Evolutionary conservation across 2,888 invertebrate genomes (phyloP).

Genomic region (Trachelus tabidus): DNA sequence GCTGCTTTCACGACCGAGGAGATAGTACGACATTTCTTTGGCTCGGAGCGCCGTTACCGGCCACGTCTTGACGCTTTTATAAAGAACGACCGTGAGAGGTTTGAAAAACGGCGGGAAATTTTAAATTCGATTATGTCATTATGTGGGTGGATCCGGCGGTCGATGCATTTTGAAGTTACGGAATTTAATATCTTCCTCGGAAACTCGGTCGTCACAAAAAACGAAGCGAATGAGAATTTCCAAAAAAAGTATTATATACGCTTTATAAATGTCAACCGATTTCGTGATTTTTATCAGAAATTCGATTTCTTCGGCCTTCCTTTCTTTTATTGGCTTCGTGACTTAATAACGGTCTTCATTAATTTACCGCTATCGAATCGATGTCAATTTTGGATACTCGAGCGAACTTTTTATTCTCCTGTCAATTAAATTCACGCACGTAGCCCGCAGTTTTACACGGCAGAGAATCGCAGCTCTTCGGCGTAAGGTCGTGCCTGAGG

Average conservation of each 20-base stretch:
- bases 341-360: background rate
- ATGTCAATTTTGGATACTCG: background rate
- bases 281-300: too few species aligned
- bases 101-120: background rate
- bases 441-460: background rate
- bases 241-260: background rate
- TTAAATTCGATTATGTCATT: background rate
- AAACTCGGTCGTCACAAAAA: background rate
- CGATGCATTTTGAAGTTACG: background rate
- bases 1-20: conserved; percentile 1
- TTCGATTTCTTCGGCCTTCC: too few species aligned
- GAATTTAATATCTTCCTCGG: background rate
- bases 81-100: background rate
- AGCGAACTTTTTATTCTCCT: background rate
- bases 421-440: background rate
- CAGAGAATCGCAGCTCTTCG: background rate
- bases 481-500: background rate
- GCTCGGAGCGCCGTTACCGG: background rate
- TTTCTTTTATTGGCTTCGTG: background rate
- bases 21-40: conserved; percentile 4
- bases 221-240: background rate
- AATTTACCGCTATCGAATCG: background rate
- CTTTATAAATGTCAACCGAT: too few species aligned
- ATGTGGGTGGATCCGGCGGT: background rate
- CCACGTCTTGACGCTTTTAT: background rate